Evolutionary conservation across 2,888 invertebrate genomes (phyloP).

Genomic region (Eristalinus aeneus): DNA sequence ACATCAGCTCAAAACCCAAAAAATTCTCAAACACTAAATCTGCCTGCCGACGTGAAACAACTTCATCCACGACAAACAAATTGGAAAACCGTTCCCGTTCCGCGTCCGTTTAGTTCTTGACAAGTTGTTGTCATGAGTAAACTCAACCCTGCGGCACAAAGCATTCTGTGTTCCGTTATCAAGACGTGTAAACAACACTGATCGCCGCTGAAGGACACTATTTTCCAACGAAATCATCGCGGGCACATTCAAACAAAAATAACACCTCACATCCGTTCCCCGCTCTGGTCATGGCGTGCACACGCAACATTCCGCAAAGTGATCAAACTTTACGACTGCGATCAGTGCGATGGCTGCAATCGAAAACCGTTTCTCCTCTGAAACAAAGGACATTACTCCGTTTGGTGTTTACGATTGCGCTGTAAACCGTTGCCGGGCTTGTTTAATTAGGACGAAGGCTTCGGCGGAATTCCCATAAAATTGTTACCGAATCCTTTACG

Average conservation of each 20-base stretch:
- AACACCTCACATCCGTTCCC: not conserved
- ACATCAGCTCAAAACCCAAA: no score
- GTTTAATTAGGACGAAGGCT: conserved; percentile 51
- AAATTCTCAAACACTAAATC: not conserved
- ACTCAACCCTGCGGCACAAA: not conserved
- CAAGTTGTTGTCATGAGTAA: conserved; percentile 1
- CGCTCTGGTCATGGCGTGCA: not conserved
- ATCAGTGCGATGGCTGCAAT: no score
- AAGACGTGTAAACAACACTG: conserved; percentile 10
- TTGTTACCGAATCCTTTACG: not conserved
- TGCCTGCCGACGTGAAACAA: not conserved
- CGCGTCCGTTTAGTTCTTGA: not conserved
- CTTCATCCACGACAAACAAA: not conserved
- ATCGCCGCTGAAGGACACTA: not conserved
- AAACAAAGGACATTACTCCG: not conserved
- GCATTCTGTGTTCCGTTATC: not conserved
- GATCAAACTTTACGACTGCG: not conserved
- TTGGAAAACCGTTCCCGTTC: not conserved
- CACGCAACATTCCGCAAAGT: not conserved
- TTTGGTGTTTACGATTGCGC: not conserved
- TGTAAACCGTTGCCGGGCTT: conserved; percentile 8
- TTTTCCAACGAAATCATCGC: not conserved
- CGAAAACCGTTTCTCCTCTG: not conserved
- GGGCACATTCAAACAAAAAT: not conserved
- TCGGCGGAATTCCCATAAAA: conserved; percentile 56